A percentile compares a stretch with the other conserved stretches of the same genome.
Conservation (phyloP, 2,113 vertebrate genomes). For the Eudyptes chrysolophus region DNA sequence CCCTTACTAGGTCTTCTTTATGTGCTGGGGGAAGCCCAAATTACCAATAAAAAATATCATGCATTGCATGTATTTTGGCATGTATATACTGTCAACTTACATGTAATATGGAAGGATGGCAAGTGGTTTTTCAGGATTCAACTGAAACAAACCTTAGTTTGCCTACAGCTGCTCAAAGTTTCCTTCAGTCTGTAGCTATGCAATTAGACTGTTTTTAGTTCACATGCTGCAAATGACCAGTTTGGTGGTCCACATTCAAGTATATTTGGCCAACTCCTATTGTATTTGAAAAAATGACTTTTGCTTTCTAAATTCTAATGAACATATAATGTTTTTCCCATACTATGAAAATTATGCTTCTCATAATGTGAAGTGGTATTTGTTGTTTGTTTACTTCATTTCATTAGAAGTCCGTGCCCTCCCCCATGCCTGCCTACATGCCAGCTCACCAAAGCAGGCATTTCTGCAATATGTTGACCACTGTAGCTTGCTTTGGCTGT, state of each 20-base stretch:
- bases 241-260: background rate
- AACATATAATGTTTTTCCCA: background rate
- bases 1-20: background rate
- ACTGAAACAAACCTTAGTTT: background rate
- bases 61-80: background rate
- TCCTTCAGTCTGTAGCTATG: background rate
- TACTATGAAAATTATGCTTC: constrained; percentile 37
- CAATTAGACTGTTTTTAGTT: background rate
- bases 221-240: background rate
- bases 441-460: background rate
- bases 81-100: background rate
- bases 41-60: background rate
- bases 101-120: background rate
- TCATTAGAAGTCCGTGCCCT: background rate
- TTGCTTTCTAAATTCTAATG: background rate
- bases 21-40: background rate
- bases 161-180: background rate
- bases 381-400: background rate
- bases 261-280: background rate
- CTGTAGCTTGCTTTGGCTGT: background rate
- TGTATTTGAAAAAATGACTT: constrained; percentile 20
- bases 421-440: background rate
- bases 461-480: background rate
- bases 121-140: background rate
- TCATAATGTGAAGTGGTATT: background rate